Base-by-base conservation (phyloP, 2,113 vertebrate genomes). In the Platysteira castanea region DNA sequence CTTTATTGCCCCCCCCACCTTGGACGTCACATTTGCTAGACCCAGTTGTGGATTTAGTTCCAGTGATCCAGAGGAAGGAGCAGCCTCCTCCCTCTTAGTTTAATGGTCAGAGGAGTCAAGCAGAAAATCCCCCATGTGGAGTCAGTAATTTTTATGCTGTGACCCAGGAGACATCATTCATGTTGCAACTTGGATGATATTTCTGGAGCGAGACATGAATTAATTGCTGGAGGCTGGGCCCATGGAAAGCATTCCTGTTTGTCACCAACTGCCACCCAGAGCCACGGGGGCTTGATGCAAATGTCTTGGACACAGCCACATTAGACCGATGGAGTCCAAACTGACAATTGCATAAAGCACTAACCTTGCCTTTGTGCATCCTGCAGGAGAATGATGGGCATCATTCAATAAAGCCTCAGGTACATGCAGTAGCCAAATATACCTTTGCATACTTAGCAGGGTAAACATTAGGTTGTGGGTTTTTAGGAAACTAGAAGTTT, bases 251-350 rank as follows among this genome's bases (percentile, higher is more conserved):
- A 50, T 70, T 81, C 37, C 65, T 44, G 10, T 35, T 76, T 22
- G 64, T 71, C 82, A 78, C 42, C 0, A 0, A 21, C 31, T 49
- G 35, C 65, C 41, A 33, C 21, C 20, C 21, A 69, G 31, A 42
- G 47, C 54, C 44, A 42, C 5, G 16, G 24, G 20, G 33, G 15
- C 59, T 85, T 61, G 70, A 33, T 13, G 3, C 10, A 63, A 44
- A 47, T 6, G 16, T 28, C 23, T 18, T 47, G 41, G 33, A 33
- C 31, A 42, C 27, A 46, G 70, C 20, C 49, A 54, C 0, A 0
- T 30, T 15, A 28, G 27, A 42, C 33, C 44, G 37, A 49, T 65
- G 30, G 19, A 73, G 30, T 23, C 60, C 82, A 37, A 59, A 17
- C 11, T 30, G 42, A 22, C 20, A 49, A 20, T 1, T 68, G 26